Evolutionary conservation across 2,888 invertebrate genomes (phyloP), one percentile per base, ranked within the genome.

Genomic region (Acleris laterana): DNA sequence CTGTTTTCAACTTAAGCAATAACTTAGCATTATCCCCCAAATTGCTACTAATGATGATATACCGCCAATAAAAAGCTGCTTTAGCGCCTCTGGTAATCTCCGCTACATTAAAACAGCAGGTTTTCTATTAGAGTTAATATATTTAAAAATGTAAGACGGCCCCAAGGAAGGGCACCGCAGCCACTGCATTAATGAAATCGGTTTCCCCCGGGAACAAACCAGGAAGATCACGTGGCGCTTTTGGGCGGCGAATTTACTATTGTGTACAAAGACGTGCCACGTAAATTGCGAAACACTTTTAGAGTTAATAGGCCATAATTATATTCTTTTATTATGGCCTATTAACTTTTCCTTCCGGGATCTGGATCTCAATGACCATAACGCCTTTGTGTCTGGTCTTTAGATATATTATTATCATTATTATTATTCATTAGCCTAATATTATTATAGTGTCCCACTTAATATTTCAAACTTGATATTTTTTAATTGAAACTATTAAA

Each of bases 161-260:
- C 83, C 84, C 83, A 74, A 73, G 73, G 73, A 76, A 69, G 72
- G 70, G 71, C 75, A 74, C 72, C 70, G 75, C 77, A 75, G 87
- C 88, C 87, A 80, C 88, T 83, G 85, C 82, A 89, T 89, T 92
- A 92, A 92, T 91, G 90, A 91, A 91, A 91, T 91, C 86, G 89
- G 85, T 85, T 86, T 88, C 91, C 89, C 90, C 63, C 16, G 90
- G 83, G 92, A 83, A 73, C 44, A 73, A 72, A 77, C 73, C 71
- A n/a, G 71, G 79, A 75, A 70, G 72, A 72, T 76, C 72, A 76
- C 74, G 79, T 77, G 77, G 70, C 72, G 66, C 6, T 6, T 46
- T 7, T 46, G 46, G 17, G 0, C 46, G 7, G 17, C 16, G 7
- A 13, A 17, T n/a, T 17, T 46, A 38, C 38, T 38, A 13, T 38